A percentile compares a stretch with the other conserved stretches of the same genome.
phyloP scores from a whole-genome alignment of 2,113 vertebrate genomes.

The Synodontis membranacea region DNA sequence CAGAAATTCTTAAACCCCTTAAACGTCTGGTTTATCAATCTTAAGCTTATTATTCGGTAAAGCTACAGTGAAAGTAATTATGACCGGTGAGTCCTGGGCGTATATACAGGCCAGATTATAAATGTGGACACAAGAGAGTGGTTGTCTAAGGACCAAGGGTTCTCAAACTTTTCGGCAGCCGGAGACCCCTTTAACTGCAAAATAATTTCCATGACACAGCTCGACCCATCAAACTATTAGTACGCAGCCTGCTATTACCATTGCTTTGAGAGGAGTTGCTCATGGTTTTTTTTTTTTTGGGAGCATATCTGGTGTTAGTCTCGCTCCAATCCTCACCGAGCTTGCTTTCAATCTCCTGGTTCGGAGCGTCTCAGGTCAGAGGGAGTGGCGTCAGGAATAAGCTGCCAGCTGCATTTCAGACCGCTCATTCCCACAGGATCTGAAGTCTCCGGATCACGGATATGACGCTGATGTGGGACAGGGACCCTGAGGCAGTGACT shows the following conservation, averaged over 20 bases:
- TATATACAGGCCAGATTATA: not conserved
- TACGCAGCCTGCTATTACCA: not conserved
- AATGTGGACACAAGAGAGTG: not conserved
- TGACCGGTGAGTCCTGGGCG: not conserved
- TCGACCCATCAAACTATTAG: constrained; percentile 9
- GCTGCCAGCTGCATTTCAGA: constrained; percentile 3
- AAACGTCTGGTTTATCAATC: not conserved
- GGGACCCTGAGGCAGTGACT: constrained; percentile 8
- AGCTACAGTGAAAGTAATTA: not conserved
- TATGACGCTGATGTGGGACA: constrained; percentile 14
- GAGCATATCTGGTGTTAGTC: not conserved
- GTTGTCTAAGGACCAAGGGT: not conserved
- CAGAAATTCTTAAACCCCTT: not conserved
- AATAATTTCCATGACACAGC: not conserved
- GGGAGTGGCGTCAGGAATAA: not conserved
- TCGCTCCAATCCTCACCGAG: not conserved
- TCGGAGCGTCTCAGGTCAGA: constrained; percentile 5
- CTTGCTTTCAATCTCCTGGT: not conserved
- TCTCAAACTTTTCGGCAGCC: not conserved
- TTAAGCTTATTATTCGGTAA: too few species aligned
- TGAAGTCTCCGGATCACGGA: not conserved
- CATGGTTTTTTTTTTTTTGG: too few species aligned
- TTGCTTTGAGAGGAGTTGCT: not conserved
- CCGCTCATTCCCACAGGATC: not conserved
- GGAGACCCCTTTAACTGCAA: not conserved